Percentiles rank a stretch among this genome's conserved stretches.
Conservation (phyloP, 2,888 invertebrate species). For the Magallana nippona region DNA sequence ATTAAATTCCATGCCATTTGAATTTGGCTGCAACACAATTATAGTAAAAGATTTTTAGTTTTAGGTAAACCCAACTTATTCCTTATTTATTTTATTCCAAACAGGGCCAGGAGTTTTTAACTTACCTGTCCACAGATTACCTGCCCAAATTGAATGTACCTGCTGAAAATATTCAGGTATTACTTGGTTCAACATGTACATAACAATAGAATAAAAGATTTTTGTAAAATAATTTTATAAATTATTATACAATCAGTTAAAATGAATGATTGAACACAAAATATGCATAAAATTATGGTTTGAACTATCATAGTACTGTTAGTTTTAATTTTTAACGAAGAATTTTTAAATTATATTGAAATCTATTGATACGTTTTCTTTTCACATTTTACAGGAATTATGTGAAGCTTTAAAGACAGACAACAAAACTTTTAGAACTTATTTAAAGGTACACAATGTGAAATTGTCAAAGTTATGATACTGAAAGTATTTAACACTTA, state of each 20-base stretch:
- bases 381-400: slow-evolving; percentile 75
- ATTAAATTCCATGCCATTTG: too few species aligned
- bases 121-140: slow-evolving; percentile 80
- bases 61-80: not conserved
- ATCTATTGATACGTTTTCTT: too few species aligned
- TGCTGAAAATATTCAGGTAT: slow-evolving; percentile 75
- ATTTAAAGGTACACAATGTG: slow-evolving; percentile 79
- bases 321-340: too few species aligned
- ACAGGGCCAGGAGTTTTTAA: slow-evolving; percentile 81
- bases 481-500: not conserved
- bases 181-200: not conserved
- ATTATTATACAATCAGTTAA: too few species aligned
- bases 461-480: not conserved
- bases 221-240: not conserved
- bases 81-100: not conserved
- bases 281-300: too few species aligned
- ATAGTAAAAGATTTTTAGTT: too few species aligned
- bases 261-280: too few species aligned
- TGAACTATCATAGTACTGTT: too few species aligned
- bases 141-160: slow-evolving; percentile 80
- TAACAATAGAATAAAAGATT: not conserved
- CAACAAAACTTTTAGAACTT: slow-evolving; percentile 80
- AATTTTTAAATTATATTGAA: too few species aligned
- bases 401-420: slow-evolving; percentile 80
- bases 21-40: too few species aligned